Base-by-base conservation (phyloP, 2,797 vertebrate genomes). In the Heliangelus exortis region DNA sequence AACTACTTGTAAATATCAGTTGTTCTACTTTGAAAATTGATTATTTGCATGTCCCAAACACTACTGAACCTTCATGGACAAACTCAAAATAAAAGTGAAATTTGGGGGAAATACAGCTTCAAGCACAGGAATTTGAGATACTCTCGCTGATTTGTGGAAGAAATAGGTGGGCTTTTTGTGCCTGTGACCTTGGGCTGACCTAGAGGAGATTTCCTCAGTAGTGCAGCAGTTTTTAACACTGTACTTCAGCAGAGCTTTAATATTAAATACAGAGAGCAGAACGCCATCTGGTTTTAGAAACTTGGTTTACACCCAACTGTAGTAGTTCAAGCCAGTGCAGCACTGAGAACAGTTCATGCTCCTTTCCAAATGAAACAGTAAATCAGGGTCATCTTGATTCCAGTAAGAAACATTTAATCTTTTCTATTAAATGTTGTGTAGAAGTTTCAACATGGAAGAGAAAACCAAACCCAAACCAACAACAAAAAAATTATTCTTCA, bases 261-360 rank as follows among this genome's bases (percentile, higher is more conserved):
- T 75, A 55, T 84, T 31, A 55, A 77, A 77, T 34, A 78, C 0
- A 82, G 66, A 87, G 91, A 93, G 68, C 91, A 89, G 67, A 66
- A 63, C 67, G 34, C 95, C 89, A 89, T 82, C 87, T 93, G 87
- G 45, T 53, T 94, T 82, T 75, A 84, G 69, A 84, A 92, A 84
- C 83, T 90, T 95, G 93, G 85, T 95, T 95, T 69, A 12, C 79
- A 77, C 93, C 88, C 93, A 95, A 7, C 77, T 69, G 71, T 58
- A 34, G 79, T 67, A 57, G 67, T n/a, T 86, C 4, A 41, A 81
- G 92, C 85, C 85, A 82, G 71, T 59, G 85, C 90, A 68, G 85
- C 88, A 53, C 93, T 10, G 15, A 79, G 93, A 91, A 84, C 4
- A 63, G 77, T 57, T 86, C 48, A 2, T 87, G 91, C 78, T 63